Evolutionary conservation across 2,113 vertebrate genomes (phyloP).

Genomic region (Chlorodrepanis virens): DNA sequence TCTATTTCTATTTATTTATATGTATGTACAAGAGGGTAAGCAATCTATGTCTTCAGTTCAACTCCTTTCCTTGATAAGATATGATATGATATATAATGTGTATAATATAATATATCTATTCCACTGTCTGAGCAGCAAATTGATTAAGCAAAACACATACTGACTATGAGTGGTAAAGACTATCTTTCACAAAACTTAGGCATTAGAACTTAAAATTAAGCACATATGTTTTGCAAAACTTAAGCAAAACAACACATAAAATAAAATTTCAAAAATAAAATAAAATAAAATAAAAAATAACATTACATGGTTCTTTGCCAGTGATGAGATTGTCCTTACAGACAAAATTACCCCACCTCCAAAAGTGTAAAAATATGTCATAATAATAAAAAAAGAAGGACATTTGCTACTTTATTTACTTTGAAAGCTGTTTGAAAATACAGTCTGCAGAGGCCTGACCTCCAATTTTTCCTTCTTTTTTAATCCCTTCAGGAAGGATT

Average conservation of each 20-base stretch:
- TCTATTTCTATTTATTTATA: neutral
- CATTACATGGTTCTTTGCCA: neutral
- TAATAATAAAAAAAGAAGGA: too few relatives aligned
- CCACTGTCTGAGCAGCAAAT: neutral
- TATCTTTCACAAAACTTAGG: neutral
- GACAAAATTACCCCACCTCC: fast-evolving
- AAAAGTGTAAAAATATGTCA: neutral
- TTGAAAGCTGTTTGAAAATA: neutral
- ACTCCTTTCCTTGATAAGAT: neutral
- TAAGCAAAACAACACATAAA: neutral
- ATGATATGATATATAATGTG: neutral
- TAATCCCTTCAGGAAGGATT: neutral
- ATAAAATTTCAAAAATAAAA: neutral
- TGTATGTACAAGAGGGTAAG: neutral
- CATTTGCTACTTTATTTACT: neutral
- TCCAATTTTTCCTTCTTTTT: neutral
- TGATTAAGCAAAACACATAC: neutral
- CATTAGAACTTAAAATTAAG: neutral
- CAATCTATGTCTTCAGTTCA: neutral
- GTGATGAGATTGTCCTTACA: neutral
- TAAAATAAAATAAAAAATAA: neutral
- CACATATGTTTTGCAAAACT: neutral
- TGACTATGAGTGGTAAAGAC: neutral
- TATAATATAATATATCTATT: neutral
- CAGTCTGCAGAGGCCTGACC: neutral